phyloP scores from a whole-genome alignment of 2,113 vertebrate genomes.

The Donacobius atricapilla region DNA sequence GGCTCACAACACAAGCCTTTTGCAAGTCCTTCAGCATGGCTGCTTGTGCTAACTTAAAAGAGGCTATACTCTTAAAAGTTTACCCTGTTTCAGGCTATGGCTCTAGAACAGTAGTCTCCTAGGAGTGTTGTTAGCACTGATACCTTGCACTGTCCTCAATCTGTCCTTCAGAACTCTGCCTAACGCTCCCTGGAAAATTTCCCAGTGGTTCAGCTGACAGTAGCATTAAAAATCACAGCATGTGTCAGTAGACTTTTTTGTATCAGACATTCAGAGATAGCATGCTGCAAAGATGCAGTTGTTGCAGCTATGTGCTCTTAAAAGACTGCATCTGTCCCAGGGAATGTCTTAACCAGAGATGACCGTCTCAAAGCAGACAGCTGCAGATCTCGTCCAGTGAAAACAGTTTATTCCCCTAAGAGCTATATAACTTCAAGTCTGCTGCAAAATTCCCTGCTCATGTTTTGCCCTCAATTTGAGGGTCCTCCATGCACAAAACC shows the following conservation, averaged over 20 bases:
- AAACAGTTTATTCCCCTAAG: background rate
- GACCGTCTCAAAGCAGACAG: background rate
- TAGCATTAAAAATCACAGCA: conserved; percentile 12
- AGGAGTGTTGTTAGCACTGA: background rate
- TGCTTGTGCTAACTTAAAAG: background rate
- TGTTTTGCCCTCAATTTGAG: background rate
- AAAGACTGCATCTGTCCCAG: background rate
- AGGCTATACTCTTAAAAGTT: background rate
- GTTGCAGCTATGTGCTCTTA: background rate
- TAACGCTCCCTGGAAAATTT: background rate
- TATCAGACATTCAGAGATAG: background rate
- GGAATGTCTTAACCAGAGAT: background rate
- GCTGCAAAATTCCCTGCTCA: background rate
- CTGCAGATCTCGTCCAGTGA: background rate
- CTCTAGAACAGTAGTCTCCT: background rate
- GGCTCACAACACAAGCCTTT: background rate
- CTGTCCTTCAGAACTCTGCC: conserved; percentile 1
- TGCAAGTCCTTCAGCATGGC: background rate
- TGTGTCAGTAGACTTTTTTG: background rate
- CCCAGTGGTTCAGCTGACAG: conserved; percentile 23
- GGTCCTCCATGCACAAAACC: background rate
- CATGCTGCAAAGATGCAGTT: background rate
- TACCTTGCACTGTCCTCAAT: background rate
- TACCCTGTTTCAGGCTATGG: background rate
- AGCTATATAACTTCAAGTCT: background rate